Conservation (phyloP, 2,888 invertebrate genomes). For the Lycocerus yunnanus region DNA sequence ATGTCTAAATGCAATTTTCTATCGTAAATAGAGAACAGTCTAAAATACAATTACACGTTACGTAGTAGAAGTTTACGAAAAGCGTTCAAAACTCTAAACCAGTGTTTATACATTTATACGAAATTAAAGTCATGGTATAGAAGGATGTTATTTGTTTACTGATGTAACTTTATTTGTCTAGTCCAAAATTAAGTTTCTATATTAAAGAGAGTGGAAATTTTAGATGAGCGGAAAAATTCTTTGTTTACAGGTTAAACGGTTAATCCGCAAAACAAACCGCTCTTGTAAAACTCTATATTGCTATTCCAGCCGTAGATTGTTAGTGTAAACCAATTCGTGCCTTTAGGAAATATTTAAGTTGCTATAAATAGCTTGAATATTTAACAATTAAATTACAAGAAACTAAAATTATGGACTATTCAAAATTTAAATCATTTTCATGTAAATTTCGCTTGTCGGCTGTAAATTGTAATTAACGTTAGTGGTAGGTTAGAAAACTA, state of each 20-base stretch:
- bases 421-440: conserved; percentile 3
- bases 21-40: neutral
- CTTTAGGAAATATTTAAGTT: conserved; percentile 9
- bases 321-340: conserved; percentile 12
- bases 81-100: neutral
- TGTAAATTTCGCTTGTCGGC: neutral
- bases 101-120: neutral
- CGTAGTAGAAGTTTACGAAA: neutral
- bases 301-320: conserved; percentile 14
- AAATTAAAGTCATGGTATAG: neutral
- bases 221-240: neutral
- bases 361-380: conserved; percentile 14
- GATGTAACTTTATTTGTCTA: too few relatives aligned
- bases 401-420: conserved; percentile 1
- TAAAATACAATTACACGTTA: neutral
- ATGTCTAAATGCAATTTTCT: neutral
- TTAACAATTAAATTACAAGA: conserved; percentile 11
- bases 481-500: neutral
- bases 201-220: neutral
- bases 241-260: conserved; percentile 6
- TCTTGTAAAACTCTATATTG: conserved; percentile 12
- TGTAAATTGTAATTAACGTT: neutral
- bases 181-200: neutral
- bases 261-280: conserved; percentile 13
- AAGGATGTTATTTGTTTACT: neutral